Evolutionary conservation across 2,888 invertebrate species (phyloP).

Genomic region (Mesorhabditis sp.): DNA sequence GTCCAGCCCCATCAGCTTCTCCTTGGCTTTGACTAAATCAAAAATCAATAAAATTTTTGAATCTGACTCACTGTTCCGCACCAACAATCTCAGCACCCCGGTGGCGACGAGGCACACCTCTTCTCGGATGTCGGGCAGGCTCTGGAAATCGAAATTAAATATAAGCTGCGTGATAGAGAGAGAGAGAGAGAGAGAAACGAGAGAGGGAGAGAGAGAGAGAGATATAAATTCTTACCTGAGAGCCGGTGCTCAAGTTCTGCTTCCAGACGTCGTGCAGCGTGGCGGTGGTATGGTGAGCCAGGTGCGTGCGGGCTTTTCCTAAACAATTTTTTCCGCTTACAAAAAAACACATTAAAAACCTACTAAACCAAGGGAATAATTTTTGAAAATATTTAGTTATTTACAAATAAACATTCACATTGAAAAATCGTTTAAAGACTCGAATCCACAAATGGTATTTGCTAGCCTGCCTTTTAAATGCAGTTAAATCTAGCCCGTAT

Average conservation of each 20-base stretch:
- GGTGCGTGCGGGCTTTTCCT: conserved; percentile 24
- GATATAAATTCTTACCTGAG: no score
- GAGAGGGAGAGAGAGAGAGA: no score
- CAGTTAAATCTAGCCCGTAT: no score
- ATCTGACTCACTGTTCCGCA: conserved; percentile 22
- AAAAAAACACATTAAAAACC: no score
- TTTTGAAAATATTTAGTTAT: no score
- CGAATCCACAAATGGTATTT: no score
- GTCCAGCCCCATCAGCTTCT: conserved; percentile 34
- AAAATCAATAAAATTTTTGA: background rate
- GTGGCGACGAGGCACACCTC: conserved; percentile 12
- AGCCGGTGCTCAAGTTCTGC: background rate
- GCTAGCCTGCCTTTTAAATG: no score
- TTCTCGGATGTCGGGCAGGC: conserved; percentile 2
- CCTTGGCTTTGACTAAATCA: conserved; percentile 37
- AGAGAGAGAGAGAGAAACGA: no score
- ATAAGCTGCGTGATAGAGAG: no score
- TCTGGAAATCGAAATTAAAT: background rate
- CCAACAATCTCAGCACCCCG: conserved; percentile 21
- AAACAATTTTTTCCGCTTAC: background rate
- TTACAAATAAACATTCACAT: no score
- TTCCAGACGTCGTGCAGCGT: conserved; percentile 21
- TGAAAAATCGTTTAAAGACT: no score
- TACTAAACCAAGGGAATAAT: no score
- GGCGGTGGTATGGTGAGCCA: conserved; percentile 23